Evolutionary conservation across 2,113 vertebrate genomes (phyloP), one percentile per base, ranked within the genome.

Genomic region (Notothenia coriiceps): DNA sequence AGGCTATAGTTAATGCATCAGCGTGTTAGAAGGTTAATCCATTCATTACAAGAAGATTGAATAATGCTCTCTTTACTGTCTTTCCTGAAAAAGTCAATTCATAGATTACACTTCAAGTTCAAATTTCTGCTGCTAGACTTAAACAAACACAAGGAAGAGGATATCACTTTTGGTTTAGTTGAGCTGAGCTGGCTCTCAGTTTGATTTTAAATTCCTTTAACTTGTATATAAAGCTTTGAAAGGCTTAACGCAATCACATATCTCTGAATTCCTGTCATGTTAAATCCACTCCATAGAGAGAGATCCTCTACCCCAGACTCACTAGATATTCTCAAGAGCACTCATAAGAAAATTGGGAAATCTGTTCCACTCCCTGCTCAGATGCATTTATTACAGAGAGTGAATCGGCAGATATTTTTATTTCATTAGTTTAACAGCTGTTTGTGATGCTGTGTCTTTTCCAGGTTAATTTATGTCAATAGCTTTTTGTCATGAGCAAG

Each of bases 241-340:
- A 82, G 64, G 80, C 82, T 85, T 89, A 79, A 84, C 71, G 70
- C n/a, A 55, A 68, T 75, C 70, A 13, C 70, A 76, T 61, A 80
- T 87, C 80, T 84, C 60, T 17, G 61, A 79, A 67, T 83, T 55
- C 83, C 83, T 86, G 87, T 82, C 90, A 73, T 85, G 83, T 74
- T 82, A 80, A 86, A 91, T 89, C 77, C 83, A 83, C 77, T 80
- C 52, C 57, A 70, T 44, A 20, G 67, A 69, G 59, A 29, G 29
- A 29, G 29, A 84, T 76, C 49, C 70, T 74, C 56, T 10, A 20
- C 74, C 70, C 64, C 78, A 77, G 54, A 17, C 74, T 77, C 83
- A 57, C 86, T 82, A 80, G 63, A 83, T 75, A 87, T 84, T 83
- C 85, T 71, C 77, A 57, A 74, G 69, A 77, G 81, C 47, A 22